These are phyloP conservation scores for Grammomys dolichurus DNA, from an alignment of 2,113 vertebrate species.

Conservation along the genomic window DNA sequence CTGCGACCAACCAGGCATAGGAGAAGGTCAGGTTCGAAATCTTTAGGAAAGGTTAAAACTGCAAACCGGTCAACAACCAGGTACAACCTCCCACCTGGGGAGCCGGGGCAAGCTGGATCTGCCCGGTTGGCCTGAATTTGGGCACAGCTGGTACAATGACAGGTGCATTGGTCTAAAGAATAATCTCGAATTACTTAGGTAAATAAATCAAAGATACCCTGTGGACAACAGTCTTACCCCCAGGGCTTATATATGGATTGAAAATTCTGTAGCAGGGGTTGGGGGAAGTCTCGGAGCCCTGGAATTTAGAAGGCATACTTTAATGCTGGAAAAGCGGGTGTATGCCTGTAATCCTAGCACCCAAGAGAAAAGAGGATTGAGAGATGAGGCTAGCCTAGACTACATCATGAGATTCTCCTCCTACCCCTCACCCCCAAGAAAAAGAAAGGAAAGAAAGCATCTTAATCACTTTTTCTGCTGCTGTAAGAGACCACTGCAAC, in stretches of 20 bases:
- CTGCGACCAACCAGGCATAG: neutral
- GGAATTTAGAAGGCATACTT: slow-evolving; percentile 1
- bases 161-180: neutral
- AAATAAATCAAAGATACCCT: neutral
- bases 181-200: neutral
- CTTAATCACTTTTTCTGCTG: no score
- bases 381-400: neutral
- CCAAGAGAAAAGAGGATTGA: neutral
- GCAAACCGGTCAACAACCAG: neutral
- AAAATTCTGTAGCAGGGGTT: neutral
- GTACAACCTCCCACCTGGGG: neutral
- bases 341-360: neutral
- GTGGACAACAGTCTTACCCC: neutral
- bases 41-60: neutral
- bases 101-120: neutral
- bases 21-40: neutral
- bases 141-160: no score
- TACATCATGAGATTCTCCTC: neutral
- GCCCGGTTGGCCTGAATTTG: neutral
- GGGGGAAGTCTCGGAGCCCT: neutral
- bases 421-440: neutral
- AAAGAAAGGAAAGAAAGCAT: neutral
- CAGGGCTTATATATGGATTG: neutral
- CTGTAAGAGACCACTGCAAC: neutral
- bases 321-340: neutral